These are phyloP conservation scores for Chloroclysta siterata DNA, from an alignment of 2,888 invertebrate genomes.

Conservation along the genomic window DNA sequence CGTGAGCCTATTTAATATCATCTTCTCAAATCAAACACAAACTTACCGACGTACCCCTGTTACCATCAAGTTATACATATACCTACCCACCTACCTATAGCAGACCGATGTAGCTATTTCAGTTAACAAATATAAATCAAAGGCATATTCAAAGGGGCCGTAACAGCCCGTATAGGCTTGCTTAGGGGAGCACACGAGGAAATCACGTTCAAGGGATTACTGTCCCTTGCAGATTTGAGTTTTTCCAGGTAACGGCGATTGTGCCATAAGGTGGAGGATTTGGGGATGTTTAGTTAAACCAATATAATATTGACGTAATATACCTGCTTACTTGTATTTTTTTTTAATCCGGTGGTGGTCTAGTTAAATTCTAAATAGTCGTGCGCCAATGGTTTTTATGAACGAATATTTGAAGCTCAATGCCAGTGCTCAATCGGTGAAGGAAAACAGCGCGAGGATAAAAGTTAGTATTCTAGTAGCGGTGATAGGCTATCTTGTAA, in stretches of 20 bases:
- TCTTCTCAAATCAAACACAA: neutral
- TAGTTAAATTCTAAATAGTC: no score
- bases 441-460: no score
- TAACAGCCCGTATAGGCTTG: constrained; percentile 18
- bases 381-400: no score
- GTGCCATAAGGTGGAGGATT: constrained; percentile 8
- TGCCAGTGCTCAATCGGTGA: no score
- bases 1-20: no score
- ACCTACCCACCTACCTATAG: no score
- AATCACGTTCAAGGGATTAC: constrained; percentile 59
- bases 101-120: neutral
- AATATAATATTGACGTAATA: neutral
- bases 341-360: neutral
- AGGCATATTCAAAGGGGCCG: constrained; percentile 14
- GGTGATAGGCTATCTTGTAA: no score
- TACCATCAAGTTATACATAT: no score
- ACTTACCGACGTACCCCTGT: no score
- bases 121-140: constrained; percentile 20
- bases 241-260: constrained; percentile 36
- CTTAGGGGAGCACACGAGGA: constrained; percentile 38
- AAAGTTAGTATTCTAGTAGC: no score
- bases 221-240: constrained; percentile 44
- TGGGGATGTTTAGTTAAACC: neutral
- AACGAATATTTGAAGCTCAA: no score
- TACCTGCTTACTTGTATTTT: neutral